Conservation (phyloP, 2,888 invertebrate genomes). For the Cheilosia urbana region DNA sequence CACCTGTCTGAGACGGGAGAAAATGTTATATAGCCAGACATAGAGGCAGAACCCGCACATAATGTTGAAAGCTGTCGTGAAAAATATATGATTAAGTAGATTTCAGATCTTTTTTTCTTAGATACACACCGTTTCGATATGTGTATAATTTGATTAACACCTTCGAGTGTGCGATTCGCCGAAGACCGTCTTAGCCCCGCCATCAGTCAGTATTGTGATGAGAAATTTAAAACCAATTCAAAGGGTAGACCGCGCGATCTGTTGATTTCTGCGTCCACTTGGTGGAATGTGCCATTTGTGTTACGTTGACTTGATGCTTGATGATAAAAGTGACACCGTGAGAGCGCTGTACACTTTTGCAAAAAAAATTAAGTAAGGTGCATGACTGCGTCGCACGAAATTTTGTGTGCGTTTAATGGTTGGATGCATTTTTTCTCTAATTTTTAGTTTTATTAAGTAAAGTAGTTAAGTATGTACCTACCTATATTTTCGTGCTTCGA, state of each 20-base stretch:
- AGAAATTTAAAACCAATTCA: conserved; percentile 13
- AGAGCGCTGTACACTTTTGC: not conserved
- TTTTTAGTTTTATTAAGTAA: no score
- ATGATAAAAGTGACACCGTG: no score
- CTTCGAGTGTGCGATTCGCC: conserved; percentile 27
- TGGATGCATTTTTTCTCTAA: no score
- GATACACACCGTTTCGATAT: conserved; percentile 16
- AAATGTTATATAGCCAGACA: conserved; percentile 8
- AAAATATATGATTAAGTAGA: conserved; percentile 32
- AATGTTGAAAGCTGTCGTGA: conserved; percentile 2
- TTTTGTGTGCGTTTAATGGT: no score
- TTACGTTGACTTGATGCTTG: not conserved
- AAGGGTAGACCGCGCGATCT: conserved; percentile 5
- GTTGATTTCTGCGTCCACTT: not conserved
- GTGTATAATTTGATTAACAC: conserved; percentile 42
- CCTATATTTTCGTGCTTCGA: no score
- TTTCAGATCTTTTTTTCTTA: conserved; percentile 18
- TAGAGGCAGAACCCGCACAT: conserved; percentile 1
- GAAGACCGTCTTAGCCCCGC: not conserved
- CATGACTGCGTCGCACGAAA: no score
- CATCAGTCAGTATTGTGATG: not conserved
- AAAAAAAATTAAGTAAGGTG: no score
- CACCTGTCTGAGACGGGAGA: conserved; percentile 31
- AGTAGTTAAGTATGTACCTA: no score
- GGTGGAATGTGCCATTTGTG: conserved; percentile 1